Conservation (phyloP, 2,888 invertebrate genomes). For the Kryphioiulus occultus region DNA sequence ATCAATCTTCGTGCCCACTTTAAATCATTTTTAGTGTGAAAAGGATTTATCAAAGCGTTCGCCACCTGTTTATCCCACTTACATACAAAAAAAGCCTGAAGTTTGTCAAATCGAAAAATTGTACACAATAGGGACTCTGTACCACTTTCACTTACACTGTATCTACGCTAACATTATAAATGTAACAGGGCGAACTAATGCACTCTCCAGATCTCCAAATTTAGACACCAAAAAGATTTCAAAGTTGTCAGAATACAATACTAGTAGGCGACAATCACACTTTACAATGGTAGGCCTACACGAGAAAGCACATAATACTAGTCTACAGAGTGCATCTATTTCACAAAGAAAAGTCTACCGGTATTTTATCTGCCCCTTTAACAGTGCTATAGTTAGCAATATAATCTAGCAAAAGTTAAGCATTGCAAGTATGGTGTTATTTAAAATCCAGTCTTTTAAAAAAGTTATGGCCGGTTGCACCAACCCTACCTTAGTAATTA, state of each 20-base stretch:
- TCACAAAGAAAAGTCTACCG: no score
- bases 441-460: no score
- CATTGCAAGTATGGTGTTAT: no score
- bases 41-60: not conserved
- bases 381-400: no score
- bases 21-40: not conserved
- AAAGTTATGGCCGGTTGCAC: no score
- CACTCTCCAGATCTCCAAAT: not conserved
- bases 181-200: slow-evolving; percentile 2
- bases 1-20: not conserved
- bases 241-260: not conserved
- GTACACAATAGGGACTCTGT: not conserved
- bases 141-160: not conserved
- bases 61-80: slow-evolving; percentile 37
- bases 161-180: slow-evolving; percentile 3
- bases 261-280: not conserved
- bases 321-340: no score
- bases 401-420: no score
- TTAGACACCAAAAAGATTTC: not conserved
- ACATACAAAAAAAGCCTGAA: not conserved
- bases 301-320: no score
- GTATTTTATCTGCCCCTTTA: no score
- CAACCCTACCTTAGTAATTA: not conserved
- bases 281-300: not conserved
- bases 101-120: not conserved